Conservation (phyloP, 2,888 invertebrate species). For the Oscheius sp. region DNA sequence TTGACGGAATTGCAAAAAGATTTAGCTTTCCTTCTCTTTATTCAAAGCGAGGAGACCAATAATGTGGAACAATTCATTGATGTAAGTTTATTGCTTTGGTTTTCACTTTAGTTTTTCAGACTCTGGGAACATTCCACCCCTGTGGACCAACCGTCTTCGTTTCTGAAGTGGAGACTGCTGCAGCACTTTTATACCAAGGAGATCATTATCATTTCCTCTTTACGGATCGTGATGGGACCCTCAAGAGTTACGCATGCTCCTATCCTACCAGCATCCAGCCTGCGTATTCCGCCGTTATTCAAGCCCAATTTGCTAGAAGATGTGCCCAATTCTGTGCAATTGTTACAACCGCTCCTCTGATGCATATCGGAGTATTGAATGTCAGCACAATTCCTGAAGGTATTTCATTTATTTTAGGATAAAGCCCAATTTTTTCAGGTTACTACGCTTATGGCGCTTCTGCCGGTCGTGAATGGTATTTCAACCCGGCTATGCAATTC, state of each 20-base stretch:
- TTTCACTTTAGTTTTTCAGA: slow-evolving; percentile 40
- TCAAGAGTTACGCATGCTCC: slow-evolving; percentile 61
- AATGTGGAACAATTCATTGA: slow-evolving; percentile 68
- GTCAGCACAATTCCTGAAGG: slow-evolving; percentile 66
- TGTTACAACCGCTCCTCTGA: slow-evolving; percentile 65
- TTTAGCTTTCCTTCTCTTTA: slow-evolving; percentile 63
- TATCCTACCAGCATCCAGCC: slow-evolving; percentile 68
- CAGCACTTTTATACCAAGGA: slow-evolving; percentile 46
- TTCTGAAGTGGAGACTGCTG: slow-evolving; percentile 54
- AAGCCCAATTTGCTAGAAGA: slow-evolving; percentile 67
- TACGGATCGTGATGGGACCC: slow-evolving; percentile 66
- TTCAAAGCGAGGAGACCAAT: slow-evolving; percentile 62
- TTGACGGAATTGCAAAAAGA: slow-evolving; percentile 63
- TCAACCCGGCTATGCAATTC: slow-evolving; percentile 64
- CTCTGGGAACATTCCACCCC: slow-evolving; percentile 59
- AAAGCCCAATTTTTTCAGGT: slow-evolving; percentile 46
- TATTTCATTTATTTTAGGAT: slow-evolving; percentile 16
- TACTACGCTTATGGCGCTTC: slow-evolving; percentile 68
- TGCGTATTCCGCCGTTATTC: slow-evolving; percentile 66
- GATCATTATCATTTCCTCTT: slow-evolving; percentile 67
- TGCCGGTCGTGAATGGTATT: slow-evolving; percentile 68
- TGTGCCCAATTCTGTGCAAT: slow-evolving; percentile 69
- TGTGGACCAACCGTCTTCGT: slow-evolving; percentile 51
- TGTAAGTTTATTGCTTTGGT: slow-evolving; percentile 36
- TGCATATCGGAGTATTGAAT: slow-evolving; percentile 66